Percentiles rank a stretch among this genome's conserved stretches.
Conservation (phyloP, 2,888 invertebrate genomes). For the Gymnosoma rotundatum region DNA sequence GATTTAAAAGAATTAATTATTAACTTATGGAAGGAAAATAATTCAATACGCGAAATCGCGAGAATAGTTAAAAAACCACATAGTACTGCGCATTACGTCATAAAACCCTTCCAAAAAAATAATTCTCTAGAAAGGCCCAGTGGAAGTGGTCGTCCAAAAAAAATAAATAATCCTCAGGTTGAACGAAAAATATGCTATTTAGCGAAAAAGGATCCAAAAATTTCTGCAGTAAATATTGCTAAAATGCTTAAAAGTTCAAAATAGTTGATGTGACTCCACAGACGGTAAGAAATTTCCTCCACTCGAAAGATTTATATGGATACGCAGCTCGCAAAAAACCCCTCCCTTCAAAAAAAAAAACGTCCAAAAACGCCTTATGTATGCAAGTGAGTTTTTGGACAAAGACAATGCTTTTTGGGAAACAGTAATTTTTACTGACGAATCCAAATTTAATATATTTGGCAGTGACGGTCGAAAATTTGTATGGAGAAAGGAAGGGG, state of each 20-base stretch:
- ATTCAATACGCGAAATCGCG: slow-evolving; percentile 16
- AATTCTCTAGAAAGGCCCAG: slow-evolving; percentile 13
- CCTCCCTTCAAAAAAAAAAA: slow-evolving; percentile 27
- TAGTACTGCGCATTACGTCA: slow-evolving; percentile 14
- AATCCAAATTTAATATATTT: slow-evolving; percentile 29
- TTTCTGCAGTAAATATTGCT: slow-evolving; percentile 17
- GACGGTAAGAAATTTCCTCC: slow-evolving; percentile 29
- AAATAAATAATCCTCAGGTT: slow-evolving; percentile 13
- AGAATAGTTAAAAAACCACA: slow-evolving; percentile 15
- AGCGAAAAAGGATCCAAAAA: slow-evolving; percentile 20
- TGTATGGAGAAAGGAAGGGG: slow-evolving; percentile 11
- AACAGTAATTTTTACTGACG: slow-evolving; percentile 18
- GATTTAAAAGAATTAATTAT: slow-evolving; percentile 19
- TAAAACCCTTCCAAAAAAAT: slow-evolving; percentile 28
- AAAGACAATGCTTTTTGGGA: slow-evolving; percentile 22
- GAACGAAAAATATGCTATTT: slow-evolving; percentile 25
- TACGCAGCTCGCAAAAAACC: slow-evolving; percentile 37
- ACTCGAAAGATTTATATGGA: slow-evolving; percentile 33
- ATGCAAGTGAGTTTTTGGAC: slow-evolving; percentile 11
- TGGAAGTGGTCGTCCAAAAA: slow-evolving; percentile 13
- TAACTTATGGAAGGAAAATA: slow-evolving; percentile 21
- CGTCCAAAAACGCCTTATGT: slow-evolving; percentile 11
- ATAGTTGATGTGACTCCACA: slow-evolving; percentile 28
- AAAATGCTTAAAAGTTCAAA: slow-evolving; percentile 11
- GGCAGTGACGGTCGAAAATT: slow-evolving; percentile 29